Evolutionary conservation across 1,140 invertebrate species (phyloP).

Genomic region (Drosophila leontia): DNA sequence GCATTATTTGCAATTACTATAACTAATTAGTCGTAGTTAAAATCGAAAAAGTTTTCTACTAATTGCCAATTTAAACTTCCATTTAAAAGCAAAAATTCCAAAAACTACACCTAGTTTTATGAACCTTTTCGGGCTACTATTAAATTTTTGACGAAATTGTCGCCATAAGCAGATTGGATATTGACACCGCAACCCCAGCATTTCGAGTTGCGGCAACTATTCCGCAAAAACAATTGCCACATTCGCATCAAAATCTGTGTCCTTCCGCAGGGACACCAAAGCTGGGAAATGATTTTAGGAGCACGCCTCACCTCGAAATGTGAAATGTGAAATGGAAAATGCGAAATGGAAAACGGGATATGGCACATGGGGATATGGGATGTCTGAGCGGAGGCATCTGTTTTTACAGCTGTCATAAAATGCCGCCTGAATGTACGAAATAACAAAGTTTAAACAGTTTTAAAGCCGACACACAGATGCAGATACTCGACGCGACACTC

Average conservation of each 20-base stretch:
- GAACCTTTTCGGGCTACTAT: background rate
- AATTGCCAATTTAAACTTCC: background rate
- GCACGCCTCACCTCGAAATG: conserved; percentile 31
- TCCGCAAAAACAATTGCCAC: conserved; percentile 68
- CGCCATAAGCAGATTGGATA: conserved; percentile 19
- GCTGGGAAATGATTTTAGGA: conserved; percentile 50
- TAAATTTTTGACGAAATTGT: background rate
- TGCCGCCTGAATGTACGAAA: conserved; percentile 51
- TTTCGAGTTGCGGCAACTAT: conserved; percentile 40
- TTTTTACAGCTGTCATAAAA: conserved; percentile 80
- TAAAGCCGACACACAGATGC: conserved; percentile 50
- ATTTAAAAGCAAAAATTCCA: background rate
- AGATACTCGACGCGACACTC: conserved; percentile 33
- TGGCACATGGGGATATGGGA: conserved; percentile 10
- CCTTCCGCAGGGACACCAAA: conserved; percentile 45
- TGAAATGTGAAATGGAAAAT: conserved; percentile 6
- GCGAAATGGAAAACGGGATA: conserved; percentile 8
- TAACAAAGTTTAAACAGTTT: conserved; percentile 49
- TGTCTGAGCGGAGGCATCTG: conserved; percentile 49
- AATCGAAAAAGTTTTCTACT: background rate
- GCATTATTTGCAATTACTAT: background rate
- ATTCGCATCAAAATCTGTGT: conserved; percentile 58
- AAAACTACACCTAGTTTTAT: background rate
- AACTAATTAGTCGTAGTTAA: background rate
- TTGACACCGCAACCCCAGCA: conserved; percentile 7